Evolutionary conservation across 2,113 vertebrate species (phyloP).

Genomic region (Gymnogyps californianus): DNA sequence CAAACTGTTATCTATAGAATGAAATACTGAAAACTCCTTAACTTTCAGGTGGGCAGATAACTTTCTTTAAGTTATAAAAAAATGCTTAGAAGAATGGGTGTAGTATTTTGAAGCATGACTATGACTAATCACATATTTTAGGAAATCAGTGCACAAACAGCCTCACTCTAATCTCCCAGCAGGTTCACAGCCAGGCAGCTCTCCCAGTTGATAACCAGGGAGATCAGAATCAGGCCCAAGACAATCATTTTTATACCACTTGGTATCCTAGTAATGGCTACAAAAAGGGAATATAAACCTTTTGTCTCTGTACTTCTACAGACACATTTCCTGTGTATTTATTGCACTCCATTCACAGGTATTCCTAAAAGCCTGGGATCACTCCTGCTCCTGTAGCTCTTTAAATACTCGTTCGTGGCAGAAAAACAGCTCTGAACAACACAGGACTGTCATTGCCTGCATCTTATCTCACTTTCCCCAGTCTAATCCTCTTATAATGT

Average conservation of each 20-base stretch:
- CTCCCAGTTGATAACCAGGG: background rate
- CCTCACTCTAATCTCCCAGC: background rate
- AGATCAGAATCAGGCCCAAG: background rate
- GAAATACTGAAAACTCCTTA: background rate
- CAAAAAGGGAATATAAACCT: background rate
- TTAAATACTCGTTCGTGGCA: background rate
- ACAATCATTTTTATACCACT: background rate
- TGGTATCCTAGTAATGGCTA: background rate
- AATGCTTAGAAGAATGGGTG: background rate
- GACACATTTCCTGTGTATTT: background rate
- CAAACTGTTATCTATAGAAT: background rate
- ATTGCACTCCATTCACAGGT: background rate
- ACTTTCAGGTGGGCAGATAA: background rate
- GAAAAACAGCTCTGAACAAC: background rate
- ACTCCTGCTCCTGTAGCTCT: background rate
- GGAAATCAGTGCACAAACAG: background rate
- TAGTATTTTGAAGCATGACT: background rate
- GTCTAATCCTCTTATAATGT: constrained; percentile 14
- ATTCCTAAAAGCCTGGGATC: constrained; percentile 1
- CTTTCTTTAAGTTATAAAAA: background rate
- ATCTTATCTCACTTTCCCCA: constrained; percentile 40
- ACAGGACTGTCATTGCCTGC: background rate
- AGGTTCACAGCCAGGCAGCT: background rate
- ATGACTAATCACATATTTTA: constrained; percentile 11
- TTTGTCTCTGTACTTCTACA: background rate